Evolutionary conservation across 2,888 invertebrate species (phyloP).

Genomic region (Hydrotaea diabolus): DNA sequence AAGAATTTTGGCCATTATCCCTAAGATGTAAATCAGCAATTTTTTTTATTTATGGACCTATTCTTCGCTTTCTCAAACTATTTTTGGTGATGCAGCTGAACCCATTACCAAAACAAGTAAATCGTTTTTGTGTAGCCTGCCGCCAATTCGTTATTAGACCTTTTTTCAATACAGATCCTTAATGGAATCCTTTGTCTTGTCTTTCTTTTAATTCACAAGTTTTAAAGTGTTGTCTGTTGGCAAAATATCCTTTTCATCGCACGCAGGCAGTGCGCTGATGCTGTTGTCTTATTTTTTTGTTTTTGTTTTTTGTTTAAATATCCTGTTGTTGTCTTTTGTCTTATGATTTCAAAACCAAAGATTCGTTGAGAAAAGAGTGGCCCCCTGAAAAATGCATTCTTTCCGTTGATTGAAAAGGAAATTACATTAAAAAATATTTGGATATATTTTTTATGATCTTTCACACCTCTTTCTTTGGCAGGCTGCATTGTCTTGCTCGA

Average conservation of each 20-base stretch:
- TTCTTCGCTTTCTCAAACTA: no score
- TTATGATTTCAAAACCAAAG: neutral
- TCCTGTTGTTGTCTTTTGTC: constrained; percentile 47
- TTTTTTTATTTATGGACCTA: no score
- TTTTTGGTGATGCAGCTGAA: no score
- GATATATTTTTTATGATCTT: constrained; percentile 76
- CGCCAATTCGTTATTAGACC: neutral
- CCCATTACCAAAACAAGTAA: no score
- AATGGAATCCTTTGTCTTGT: neutral
- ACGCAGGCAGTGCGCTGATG: constrained; percentile 28
- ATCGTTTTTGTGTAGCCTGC: neutral
- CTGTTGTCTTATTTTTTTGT: no score
- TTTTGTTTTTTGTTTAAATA: constrained; percentile 1
- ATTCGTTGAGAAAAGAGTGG: neutral
- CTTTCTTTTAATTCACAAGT: neutral
- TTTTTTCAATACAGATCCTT: neutral
- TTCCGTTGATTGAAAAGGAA: constrained; percentile 70
- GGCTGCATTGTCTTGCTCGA: neutral
- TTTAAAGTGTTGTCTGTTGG: constrained; percentile 76
- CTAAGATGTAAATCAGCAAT: no score
- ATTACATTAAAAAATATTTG: constrained; percentile 72
- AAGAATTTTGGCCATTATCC: no score
- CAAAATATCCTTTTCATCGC: constrained; percentile 73
- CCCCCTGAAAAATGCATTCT: constrained; percentile 48
- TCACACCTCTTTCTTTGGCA: constrained; percentile 74